These are phyloP conservation scores for Styela plicata DNA, from an alignment of 23 tunicate species.

Conservation along the genomic window DNA sequence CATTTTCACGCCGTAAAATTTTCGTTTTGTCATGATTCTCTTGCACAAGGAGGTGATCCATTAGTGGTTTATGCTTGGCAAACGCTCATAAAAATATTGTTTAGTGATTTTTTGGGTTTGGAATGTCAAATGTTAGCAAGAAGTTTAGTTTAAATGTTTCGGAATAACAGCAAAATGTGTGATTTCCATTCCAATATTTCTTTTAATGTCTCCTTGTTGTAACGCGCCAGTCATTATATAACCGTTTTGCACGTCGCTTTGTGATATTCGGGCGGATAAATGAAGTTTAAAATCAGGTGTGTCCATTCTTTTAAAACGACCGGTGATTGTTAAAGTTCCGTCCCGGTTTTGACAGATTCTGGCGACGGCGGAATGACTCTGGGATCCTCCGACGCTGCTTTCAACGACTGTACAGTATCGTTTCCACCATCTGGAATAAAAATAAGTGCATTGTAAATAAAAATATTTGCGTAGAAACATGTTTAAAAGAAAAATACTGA, in stretches of 20 bases:
- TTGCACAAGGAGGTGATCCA: no score
- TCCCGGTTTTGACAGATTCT: conserved; percentile 63
- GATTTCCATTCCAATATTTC: conserved; percentile 45
- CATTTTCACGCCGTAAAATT: no score
- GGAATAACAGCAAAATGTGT: conserved; percentile 77
- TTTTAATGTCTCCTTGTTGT: conserved; percentile 68
- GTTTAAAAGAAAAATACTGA: no score
- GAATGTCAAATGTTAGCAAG: no score
- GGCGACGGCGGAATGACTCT: conserved; percentile 40
- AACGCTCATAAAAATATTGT: no score
- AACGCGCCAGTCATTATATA: conserved; percentile 72
- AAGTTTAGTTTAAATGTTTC: neutral
- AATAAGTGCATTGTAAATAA: no score
- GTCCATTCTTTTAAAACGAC: conserved; percentile 52
- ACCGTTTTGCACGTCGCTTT: conserved; percentile 55
- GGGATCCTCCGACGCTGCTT: conserved; percentile 44
- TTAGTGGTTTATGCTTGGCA: no score
- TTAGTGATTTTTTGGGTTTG: no score
- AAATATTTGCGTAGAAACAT: no score
- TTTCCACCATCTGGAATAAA: conserved; percentile 59
- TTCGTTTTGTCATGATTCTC: no score
- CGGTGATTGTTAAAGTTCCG: conserved; percentile 62
- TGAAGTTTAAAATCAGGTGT: conserved; percentile 67
- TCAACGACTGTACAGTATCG: conserved; percentile 62
- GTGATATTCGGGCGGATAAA: conserved; percentile 46